Conservation (phyloP, 2,113 vertebrate species). For the Callochromis pleurospilus region DNA sequence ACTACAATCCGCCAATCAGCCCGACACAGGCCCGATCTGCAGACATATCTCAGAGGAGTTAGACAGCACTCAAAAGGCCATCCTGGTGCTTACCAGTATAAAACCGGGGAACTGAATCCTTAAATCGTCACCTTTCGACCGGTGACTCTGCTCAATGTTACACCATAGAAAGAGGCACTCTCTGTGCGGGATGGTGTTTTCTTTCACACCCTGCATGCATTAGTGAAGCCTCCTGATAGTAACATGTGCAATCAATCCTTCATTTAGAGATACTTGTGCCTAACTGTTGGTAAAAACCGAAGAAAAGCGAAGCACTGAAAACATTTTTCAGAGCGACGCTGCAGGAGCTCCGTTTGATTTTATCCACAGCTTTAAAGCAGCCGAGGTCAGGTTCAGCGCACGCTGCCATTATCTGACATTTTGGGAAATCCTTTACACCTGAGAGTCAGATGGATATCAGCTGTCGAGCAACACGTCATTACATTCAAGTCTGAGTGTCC, state of each 20-base stretch:
- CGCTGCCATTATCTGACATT: background rate
- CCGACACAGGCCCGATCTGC: background rate
- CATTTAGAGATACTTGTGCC: background rate
- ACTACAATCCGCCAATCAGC: background rate
- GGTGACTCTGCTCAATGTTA: background rate
- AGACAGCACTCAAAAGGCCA: background rate
- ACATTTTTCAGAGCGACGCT: background rate
- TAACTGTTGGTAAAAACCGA: background rate
- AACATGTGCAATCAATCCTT: slow-evolving; percentile 21
- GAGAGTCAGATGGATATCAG: background rate
- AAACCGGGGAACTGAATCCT: background rate
- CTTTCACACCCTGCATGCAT: slow-evolving; percentile 21
- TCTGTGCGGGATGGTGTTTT: background rate
- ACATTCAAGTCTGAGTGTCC: background rate
- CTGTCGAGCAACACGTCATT: background rate
- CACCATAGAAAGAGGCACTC: background rate
- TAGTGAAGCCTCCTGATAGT: slow-evolving; percentile 12
- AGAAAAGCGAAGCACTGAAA: background rate
- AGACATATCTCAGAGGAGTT: background rate
- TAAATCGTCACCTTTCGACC: background rate
- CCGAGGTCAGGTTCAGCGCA: background rate
- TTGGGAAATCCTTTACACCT: background rate
- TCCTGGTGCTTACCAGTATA: background rate
- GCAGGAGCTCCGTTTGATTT: background rate
- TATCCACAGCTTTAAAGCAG: background rate